Base-by-base conservation (phyloP, 2,797 vertebrate genomes). In the Neoniphon sammara region DNA sequence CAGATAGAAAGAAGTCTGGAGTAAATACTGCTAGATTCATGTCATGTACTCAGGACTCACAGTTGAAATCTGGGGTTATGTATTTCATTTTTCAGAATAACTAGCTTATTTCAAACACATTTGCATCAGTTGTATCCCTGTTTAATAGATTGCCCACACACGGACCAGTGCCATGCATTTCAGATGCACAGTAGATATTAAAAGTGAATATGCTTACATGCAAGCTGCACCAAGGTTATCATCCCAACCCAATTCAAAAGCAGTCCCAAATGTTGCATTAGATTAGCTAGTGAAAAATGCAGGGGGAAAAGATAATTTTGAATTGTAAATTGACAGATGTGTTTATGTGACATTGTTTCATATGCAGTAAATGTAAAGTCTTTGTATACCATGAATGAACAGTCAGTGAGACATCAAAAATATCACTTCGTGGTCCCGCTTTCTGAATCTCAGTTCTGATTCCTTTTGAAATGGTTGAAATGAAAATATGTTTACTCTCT, bases 51-150 rank as follows among this genome's bases (percentile, higher is more conserved):
- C 25, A 65, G 30, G 31, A n/a, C 15, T 5, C 42, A 31, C 11
- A 49, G 53, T 12, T 52, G 31, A 34, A 34, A 34, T 34, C 31
- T 57, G 31, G 17, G 36, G 11, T 21, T 52, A 34, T 27, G 5
- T 20, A 31, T 31, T 31, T 42, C n/a, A n/a, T 65, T 46, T 65
- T 75, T 17, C 10, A 27, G 46, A 1, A 62, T 71, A 68, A 70
- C 73, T 70, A 67, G 25, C 17, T 52, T 75, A 9, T 72, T 83
- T 66, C 39, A 70, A 71, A 70, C 25, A 11, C 20, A 49, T 54
- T 66, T 58, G 61, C 76, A 46, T 53, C 76, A 21, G 46, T 84
- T 69, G 54, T 1, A 73, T 8, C 34, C 20, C n/a, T 55, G 65
- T 64, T 62, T 70, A 46, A 61, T 68, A 74, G 70, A 4, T 3